Base-by-base conservation (phyloP, 2,113 vertebrate species). In the Festucalex cinctus region DNA sequence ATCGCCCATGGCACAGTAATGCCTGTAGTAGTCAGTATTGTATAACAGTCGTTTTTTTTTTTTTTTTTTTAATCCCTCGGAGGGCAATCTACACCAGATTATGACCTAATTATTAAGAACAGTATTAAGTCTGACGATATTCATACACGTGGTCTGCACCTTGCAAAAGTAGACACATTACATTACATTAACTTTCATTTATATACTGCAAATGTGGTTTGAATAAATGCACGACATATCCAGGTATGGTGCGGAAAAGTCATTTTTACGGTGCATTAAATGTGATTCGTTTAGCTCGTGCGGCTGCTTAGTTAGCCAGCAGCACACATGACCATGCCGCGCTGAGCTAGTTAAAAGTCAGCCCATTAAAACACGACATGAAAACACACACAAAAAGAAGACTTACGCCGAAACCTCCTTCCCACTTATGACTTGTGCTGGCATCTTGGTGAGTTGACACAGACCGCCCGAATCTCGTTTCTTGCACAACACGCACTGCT, bases 321-420 rank as follows among this genome's bases (percentile, higher is more conserved):
- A 32, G 22, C 3, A 32, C 22, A 53, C 37, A 69, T 8, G 64
- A 39, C 66, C 51, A 35, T 39, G 66, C 63, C 69, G 58, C 26
- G 1, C n/a, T 22, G 22, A 0, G 35, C 20, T 36, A 1, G 12
- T 63, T 2, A 14, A 58, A 57, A 9, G n/a, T 9, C 6, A 46
- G 10, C 41, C 3, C 26, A 1, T 1, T 6, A 16, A 8, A 35
- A 46, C 24, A 32, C 20, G 43, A 48, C 17, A 32, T 36, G 0
- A 74, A 64, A 66, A 22, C 0, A n/a, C 24, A 8, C 6, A 20
- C 37, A 63, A 2, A 6, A 36, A 22, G 7, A 36, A 20, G 19
- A 90, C 92, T 93, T 87, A 93, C 92, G 87, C 87, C 46, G 92
- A 92, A 68, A 92, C 84, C 8, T 87, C 84, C 79, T 93, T 93